A percentile compares a stretch with the other conserved stretches of the same genome.
Conservation (phyloP, 2,113 vertebrate genomes). For the Trematocara marginatum region DNA sequence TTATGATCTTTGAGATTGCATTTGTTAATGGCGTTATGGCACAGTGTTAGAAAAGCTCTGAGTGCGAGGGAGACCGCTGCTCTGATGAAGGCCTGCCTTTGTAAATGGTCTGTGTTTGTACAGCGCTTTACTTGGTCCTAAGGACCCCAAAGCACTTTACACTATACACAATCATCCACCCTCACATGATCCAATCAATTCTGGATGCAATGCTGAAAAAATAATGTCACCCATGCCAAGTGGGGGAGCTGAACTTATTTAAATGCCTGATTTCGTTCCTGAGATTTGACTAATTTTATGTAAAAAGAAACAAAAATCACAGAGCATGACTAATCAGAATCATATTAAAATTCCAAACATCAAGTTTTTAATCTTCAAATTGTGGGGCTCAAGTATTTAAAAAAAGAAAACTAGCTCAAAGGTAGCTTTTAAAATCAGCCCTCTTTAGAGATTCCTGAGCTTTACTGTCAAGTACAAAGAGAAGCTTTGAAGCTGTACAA, state of each 20-base stretch:
- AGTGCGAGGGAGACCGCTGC: not conserved
- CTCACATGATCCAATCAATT: not conserved
- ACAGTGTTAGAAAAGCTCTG: not conserved
- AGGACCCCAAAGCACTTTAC: too few relatives aligned
- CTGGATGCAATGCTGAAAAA: not conserved
- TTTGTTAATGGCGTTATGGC: conserved; percentile 48
- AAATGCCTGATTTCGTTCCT: not conserved
- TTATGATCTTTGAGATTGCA: conserved; percentile 50
- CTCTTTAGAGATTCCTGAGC: not conserved
- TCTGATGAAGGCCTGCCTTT: not conserved
- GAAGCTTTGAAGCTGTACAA: not conserved
- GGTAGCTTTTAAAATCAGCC: not conserved
- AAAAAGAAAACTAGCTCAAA: not conserved
- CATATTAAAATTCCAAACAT: not conserved
- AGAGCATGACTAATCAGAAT: not conserved
- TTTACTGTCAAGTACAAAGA: not conserved
- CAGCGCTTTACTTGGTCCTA: too few relatives aligned
- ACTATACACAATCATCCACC: too few relatives aligned
- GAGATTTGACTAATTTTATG: not conserved
- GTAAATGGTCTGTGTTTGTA: not conserved
- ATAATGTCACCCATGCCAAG: not conserved
- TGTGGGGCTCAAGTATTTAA: not conserved
- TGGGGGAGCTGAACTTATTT: not conserved
- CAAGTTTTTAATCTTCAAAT: not conserved
- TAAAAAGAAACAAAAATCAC: not conserved